These are phyloP conservation scores for Halictus quadricinctus DNA, from an alignment of 2,888 invertebrate genomes.

Conservation along the genomic window DNA sequence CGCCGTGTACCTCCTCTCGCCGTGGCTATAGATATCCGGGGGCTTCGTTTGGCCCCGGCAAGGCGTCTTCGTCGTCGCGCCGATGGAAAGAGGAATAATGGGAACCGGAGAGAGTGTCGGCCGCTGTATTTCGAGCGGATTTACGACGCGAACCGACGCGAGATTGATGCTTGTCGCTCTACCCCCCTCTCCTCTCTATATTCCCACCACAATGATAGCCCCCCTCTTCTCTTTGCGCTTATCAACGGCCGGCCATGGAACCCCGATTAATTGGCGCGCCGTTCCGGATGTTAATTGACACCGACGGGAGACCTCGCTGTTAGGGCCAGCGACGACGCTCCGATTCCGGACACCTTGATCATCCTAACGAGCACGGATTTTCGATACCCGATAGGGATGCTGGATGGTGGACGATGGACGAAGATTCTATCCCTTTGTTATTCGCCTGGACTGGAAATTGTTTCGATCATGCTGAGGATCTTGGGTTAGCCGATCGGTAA, in stretches of 20 bases:
- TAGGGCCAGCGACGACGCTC: not conserved
- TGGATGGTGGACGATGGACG: no score
- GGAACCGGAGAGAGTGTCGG: constrained; percentile 43
- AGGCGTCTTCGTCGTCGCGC: constrained; percentile 59
- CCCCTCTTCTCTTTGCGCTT: not conserved
- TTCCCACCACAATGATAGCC: not conserved
- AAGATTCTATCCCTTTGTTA: not conserved
- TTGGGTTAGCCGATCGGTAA: no score
- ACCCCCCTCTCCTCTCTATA: constrained; percentile 11
- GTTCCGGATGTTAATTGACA: constrained; percentile 38
- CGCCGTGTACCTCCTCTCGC: constrained; percentile 72
- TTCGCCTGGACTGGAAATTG: not conserved
- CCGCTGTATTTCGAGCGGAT: constrained; percentile 47
- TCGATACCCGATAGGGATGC: not conserved
- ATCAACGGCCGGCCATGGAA: not conserved
- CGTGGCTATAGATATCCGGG: constrained; percentile 75
- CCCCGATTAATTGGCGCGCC: constrained; percentile 33
- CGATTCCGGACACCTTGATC: not conserved
- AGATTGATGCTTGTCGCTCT: constrained; percentile 51
- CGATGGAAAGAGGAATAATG: constrained; percentile 53
- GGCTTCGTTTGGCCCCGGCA: constrained; percentile 26
- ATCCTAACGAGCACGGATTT: not conserved
- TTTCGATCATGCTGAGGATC: not conserved
- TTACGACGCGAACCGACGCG: constrained; percentile 48
- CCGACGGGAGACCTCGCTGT: constrained; percentile 9